Conservation (phyloP, 2,113 vertebrate species). For the Drymodes brunneopygia region DNA sequence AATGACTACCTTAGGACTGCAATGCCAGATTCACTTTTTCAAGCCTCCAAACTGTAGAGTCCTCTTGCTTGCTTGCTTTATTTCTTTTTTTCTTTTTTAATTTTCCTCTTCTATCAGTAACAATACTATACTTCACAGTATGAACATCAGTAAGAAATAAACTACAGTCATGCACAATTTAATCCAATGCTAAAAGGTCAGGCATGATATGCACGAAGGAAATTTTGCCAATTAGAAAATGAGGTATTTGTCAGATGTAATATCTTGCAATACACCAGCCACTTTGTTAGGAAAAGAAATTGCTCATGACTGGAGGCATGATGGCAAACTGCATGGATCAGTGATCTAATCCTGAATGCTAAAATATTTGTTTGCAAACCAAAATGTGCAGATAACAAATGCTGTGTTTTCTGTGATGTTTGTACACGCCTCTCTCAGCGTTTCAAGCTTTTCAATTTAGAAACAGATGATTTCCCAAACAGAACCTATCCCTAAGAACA, state of each 20-base stretch:
- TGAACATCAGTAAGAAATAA: not conserved
- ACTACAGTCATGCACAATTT: not conserved
- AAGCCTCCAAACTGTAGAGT: not conserved
- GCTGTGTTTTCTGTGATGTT: not conserved
- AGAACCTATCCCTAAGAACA: not conserved
- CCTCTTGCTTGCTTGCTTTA: not conserved
- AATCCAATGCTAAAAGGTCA: not conserved
- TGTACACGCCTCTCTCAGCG: not conserved
- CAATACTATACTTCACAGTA: not conserved
- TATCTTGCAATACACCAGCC: not conserved
- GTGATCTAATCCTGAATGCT: not conserved
- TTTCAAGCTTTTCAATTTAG: conserved; percentile 6
- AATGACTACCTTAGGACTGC: not conserved
- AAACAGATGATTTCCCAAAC: conserved; percentile 35
- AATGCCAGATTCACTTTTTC: not conserved
- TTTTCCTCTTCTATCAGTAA: not conserved
- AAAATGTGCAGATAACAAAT: not conserved
- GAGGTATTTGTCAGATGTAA: not conserved
- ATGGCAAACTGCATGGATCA: not conserved
- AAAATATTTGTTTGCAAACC: not conserved
- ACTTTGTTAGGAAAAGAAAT: not conserved
- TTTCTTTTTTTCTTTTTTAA: not conserved
- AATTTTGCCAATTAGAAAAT: conserved; percentile 26
- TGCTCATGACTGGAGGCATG: not conserved
- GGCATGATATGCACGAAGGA: not conserved